A percentile compares a stretch with the other conserved stretches of the same genome.
Evolutionary conservation across 2,888 invertebrate genomes (phyloP).

Genomic region (Drosophila rellima): DNA sequence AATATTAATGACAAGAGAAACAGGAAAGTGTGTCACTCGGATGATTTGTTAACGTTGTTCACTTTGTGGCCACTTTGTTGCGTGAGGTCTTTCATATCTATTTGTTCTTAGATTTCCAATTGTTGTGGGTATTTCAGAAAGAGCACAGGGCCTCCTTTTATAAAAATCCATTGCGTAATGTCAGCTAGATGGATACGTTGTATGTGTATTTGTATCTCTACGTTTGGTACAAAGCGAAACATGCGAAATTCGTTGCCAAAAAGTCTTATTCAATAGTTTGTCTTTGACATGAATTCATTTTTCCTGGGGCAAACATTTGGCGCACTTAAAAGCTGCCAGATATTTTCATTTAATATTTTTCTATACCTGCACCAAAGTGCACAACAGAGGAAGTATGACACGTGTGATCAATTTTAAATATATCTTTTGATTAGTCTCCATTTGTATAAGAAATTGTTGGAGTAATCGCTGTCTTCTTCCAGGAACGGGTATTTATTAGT

Average conservation of each 20-base stretch:
- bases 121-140: slow-evolving; percentile 21
- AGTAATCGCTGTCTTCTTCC: background rate
- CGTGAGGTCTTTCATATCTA: slow-evolving; percentile 37
- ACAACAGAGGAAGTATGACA: background rate
- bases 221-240: slow-evolving; percentile 33
- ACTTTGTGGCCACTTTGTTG: slow-evolving; percentile 52
- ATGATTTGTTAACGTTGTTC: slow-evolving; percentile 78
- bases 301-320: slow-evolving; percentile 62
- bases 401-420: background rate
- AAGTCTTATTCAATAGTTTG: slow-evolving; percentile 79
- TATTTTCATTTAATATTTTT: slow-evolving; percentile 66
- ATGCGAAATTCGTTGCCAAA: slow-evolving; percentile 71
- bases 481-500: slow-evolving; percentile 35
- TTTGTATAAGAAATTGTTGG: too few species aligned
- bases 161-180: slow-evolving; percentile 70
- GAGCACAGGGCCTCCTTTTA: slow-evolving; percentile 47
- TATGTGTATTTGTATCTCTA: slow-evolving; percentile 12
- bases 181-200: slow-evolving; percentile 31
- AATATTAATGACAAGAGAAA: slow-evolving; percentile 74
- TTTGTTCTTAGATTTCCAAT: slow-evolving; percentile 21
- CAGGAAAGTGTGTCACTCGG: slow-evolving; percentile 77
- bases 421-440: background rate
- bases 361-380: slow-evolving; percentile 8
- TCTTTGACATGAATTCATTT: slow-evolving; percentile 82
- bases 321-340: slow-evolving; percentile 71